These are phyloP conservation scores for Thysanoteuthis rhombus DNA, from an alignment of 2,888 invertebrate species.

Conservation along the genomic window DNA sequence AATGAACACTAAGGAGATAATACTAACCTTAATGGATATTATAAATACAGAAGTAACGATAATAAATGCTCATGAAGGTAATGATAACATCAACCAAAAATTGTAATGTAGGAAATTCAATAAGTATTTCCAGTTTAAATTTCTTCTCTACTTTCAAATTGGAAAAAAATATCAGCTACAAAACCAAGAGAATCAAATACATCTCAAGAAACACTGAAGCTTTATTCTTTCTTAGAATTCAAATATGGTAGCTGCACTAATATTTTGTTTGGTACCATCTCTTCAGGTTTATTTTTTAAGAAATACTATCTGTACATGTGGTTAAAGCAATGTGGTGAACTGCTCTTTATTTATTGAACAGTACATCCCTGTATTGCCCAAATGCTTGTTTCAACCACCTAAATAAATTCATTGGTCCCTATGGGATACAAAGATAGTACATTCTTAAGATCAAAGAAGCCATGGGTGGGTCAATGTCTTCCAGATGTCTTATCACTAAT, in stretches of 20 bases:
- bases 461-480: background rate
- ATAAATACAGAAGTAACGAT: too few relatives aligned
- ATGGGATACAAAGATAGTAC: background rate
- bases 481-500: background rate
- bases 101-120: too few relatives aligned
- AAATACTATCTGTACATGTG: background rate
- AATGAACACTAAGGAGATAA: background rate
- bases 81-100: background rate
- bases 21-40: background rate
- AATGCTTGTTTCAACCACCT: background rate
- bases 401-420: background rate
- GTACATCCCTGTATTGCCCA: background rate
- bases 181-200: too few relatives aligned
- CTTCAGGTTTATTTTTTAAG: background rate
- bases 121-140: too few relatives aligned
- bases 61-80: background rate
- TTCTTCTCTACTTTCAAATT: too few relatives aligned
- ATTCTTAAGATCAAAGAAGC: background rate
- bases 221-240: too few relatives aligned
- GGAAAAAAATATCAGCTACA: too few relatives aligned
- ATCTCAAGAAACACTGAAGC: too few relatives aligned
- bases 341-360: background rate
- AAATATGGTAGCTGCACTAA: too few relatives aligned
- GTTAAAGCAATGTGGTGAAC: background rate
- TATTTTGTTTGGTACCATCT: background rate